Base-by-base conservation (phyloP, 2,113 vertebrate species). In the Nanorana parkeri region DNA sequence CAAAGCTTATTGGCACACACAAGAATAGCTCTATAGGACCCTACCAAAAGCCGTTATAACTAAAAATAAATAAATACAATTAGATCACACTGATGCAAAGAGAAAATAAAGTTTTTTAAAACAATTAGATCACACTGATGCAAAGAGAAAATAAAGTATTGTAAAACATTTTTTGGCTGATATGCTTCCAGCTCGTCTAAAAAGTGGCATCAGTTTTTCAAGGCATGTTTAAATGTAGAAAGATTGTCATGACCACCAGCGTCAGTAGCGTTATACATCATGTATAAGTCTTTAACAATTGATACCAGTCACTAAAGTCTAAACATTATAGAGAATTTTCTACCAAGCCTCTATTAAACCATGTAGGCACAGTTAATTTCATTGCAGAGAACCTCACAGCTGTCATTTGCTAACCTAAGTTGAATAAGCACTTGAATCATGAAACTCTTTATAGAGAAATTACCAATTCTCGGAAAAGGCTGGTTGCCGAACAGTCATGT, bases 221-320 rank as follows among this genome's bases (percentile, higher is more conserved):
- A 28, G 32, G 51, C 32, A n/a, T 47, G 66, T 80, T 69, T 54
- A 72, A 73, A 51, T n/a, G 23, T 55, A 28, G 20, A 51, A 52
- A 72, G 78, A 73, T 54, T 81, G 36, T 81, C 78, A 73, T 73
- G 78, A 72, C 78, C 78, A 72, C 78, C 78, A 65, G 8, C 41
- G 32, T 81, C n/a, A 54, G 21, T 68, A 47, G 41, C 61, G 23
- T 64, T 52, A 26, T 73, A 52, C 23, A 73, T 73, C 68, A 29
- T 54, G 41, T 51, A 64, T 32, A 17, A 28, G 36, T 17, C 52
- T 29, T 63, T 64, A 64, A 81, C 68, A 32, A 32, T 51, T 36
- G 19, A 61, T 80, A 26, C 55, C 55, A 78, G 63, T 26, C 10
- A 28, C 26, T 52, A 23, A 47, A 64, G 20, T 72, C 78, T 65